Conservation (phyloP, 2,113 vertebrate species). For the Semicossyphus pulcher region DNA sequence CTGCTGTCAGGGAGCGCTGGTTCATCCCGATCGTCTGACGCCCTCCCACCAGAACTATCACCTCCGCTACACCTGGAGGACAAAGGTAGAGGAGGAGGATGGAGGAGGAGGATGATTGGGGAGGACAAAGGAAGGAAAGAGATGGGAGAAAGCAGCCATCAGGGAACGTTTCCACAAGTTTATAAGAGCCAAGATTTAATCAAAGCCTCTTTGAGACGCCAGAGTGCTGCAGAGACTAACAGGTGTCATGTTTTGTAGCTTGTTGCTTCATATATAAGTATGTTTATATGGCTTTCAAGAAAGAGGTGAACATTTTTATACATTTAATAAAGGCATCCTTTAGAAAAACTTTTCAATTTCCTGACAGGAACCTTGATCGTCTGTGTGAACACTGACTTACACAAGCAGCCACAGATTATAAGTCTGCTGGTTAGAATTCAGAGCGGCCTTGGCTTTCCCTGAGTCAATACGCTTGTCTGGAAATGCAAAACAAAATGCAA, state of each 20-base stretch:
- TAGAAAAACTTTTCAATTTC: too few species aligned
- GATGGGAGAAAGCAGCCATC: slow-evolving; percentile 20
- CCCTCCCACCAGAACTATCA: slow-evolving; percentile 97
- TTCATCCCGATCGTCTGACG: slow-evolving; percentile 98
- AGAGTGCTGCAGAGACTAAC: too few species aligned
- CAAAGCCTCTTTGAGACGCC: slow-evolving; percentile 17
- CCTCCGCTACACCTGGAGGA: slow-evolving; percentile 93
- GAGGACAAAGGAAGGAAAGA: slow-evolving; percentile 5
- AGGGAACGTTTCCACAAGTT: slow-evolving; percentile 24
- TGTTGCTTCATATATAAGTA: background rate
- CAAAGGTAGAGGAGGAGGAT: slow-evolving; percentile 38
- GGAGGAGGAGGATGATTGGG: background rate
- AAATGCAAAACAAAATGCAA: slow-evolving; percentile 58
- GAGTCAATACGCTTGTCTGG: slow-evolving; percentile 26
- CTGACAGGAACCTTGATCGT: slow-evolving; percentile 1
- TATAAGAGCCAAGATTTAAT: slow-evolving; percentile 31
- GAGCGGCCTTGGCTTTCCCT: too few species aligned
- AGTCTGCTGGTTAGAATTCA: slow-evolving; percentile 23
- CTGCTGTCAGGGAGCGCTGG: slow-evolving; percentile 94
- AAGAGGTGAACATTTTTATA: background rate
- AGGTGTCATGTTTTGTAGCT: too few species aligned
- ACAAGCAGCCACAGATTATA: background rate
- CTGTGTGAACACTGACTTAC: background rate
- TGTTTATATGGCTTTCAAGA: too few species aligned
- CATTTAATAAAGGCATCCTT: too few species aligned